These are phyloP conservation scores for Procambarus clarkii DNA, from an alignment of 1,140 invertebrate species.

Conservation along the genomic window DNA sequence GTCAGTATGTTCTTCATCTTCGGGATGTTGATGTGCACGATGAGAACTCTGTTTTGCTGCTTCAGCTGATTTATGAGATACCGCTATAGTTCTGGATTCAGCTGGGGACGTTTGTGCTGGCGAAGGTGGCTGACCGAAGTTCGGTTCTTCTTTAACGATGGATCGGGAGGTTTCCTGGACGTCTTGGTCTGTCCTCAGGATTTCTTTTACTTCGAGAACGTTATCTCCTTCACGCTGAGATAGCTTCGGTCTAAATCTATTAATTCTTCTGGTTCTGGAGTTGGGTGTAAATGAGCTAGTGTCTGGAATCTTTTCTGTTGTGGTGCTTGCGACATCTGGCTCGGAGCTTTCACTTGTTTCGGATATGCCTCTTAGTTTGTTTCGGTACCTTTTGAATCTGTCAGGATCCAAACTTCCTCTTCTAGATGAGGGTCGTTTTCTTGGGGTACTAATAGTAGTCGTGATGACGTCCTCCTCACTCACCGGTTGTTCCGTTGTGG, in stretches of 20 bases:
- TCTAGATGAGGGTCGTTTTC: conserved; percentile 1
- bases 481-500: conserved; percentile 1
- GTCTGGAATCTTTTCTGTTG: background rate
- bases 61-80: background rate
- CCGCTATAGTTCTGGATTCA: background rate
- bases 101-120: background rate
- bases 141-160: conserved; percentile 1
- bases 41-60: background rate
- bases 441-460: background rate
- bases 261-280: background rate
- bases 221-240: conserved; percentile 16
- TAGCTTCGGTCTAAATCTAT: conserved; percentile 21
- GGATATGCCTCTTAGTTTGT: conserved; percentile 15
- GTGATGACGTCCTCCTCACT: too few relatives aligned
- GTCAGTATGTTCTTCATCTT: background rate
- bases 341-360: background rate
- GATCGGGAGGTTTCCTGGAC: conserved; percentile 40
- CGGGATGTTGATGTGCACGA: background rate
- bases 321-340: conserved; percentile 1
- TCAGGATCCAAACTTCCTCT: background rate
- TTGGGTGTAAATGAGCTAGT: background rate
- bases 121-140: background rate
- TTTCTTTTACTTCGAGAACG: conserved; percentile 50
- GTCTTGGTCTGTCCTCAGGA: conserved; percentile 39
- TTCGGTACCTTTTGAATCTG: conserved; percentile 25